phyloP scores from a whole-genome alignment of 92 coral and sea anemone genomes.

The Phenganax subtilis region DNA sequence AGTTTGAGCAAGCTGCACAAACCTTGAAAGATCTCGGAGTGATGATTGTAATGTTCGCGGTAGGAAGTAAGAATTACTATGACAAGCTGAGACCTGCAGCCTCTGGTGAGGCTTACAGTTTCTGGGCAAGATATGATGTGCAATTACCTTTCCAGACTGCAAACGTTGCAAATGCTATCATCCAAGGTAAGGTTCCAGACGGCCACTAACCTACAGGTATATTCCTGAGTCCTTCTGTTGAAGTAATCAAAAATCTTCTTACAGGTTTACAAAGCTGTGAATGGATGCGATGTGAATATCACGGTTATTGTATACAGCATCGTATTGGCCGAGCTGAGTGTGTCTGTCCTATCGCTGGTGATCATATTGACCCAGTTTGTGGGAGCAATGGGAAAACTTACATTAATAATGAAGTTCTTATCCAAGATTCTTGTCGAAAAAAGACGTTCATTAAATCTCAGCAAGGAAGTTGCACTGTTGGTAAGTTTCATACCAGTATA shows the following conservation, averaged over 20 bases:
- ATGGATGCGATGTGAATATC: slow-evolving; percentile 71
- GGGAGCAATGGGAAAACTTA: slow-evolving; percentile 87
- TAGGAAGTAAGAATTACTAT: slow-evolving; percentile 14
- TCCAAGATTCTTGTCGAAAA: slow-evolving; percentile 57
- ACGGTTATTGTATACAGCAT: slow-evolving; percentile 63
- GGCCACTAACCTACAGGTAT: neutral
- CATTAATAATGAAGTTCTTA: slow-evolving; percentile 59
- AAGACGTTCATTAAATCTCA: slow-evolving; percentile 61
- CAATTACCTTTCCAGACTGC: slow-evolving; percentile 31
- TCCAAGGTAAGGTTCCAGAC: slow-evolving; percentile 18
- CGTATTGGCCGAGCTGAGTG: slow-evolving; percentile 59
- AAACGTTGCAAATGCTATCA: slow-evolving; percentile 34
- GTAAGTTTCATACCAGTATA: neutral
- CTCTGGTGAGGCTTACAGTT: slow-evolving; percentile 21
- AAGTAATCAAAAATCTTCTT: neutral
- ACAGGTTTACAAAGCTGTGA: slow-evolving; percentile 69
- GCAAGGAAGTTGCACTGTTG: slow-evolving; percentile 52
- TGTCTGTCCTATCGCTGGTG: slow-evolving; percentile 54
- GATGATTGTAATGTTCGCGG: slow-evolving; percentile 22
- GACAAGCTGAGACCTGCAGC: slow-evolving; percentile 29
- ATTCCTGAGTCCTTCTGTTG: neutral
- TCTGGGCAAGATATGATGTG: slow-evolving; percentile 31
- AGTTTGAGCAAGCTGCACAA: slow-evolving; percentile 41
- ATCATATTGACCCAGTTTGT: slow-evolving; percentile 65
- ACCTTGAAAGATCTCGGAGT: slow-evolving; percentile 38